Base-by-base conservation (phyloP, 2,888 invertebrate species). In the Caradrina kadenii region DNA sequence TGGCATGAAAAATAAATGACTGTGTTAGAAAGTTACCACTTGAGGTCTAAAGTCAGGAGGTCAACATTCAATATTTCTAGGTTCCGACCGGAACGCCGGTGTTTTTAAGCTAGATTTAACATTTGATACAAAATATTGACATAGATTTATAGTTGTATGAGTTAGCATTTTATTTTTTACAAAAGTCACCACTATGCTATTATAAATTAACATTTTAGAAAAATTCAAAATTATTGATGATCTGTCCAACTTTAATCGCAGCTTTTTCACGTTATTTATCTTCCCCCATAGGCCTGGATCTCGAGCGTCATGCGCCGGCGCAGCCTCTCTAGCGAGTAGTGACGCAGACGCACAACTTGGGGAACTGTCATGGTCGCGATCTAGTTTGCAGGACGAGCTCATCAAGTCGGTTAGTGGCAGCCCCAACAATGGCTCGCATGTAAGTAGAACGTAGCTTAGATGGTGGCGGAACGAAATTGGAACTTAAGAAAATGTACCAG, bases 301-400 rank as follows among this genome's bases (percentile, higher is more conserved):
- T 86, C 89, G 96, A 85, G 93, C 96, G 87, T 91, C 96, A 93
- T 93, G 97, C 97, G 94, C 97, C 92, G 97, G 97, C 85, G 95
- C 94, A 66, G 96, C 96, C 61, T 96, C 96, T 49, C 89, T 96
- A 35, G 96, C 96, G 21, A 96, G 96, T 87, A 96, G 95, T 85
- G 96, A 96, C 69, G 92, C 96, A 50, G 96, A 96, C 86, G 95
- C 90, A 19, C 91, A 93, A 85, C 92, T 96, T 81, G 91, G 96
- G 50, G 96, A 97, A 83, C 93, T 96, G 56, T 96, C 97, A 53
- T 97, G 97, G 96, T 97, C 97, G 15, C 96, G 97, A 26, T 96
- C 96, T 77, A 97, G 97, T 35, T 92, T 97, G 72, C 97, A 97
- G 91, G 97, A 97, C 87, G 97, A 97, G 89, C 96, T 97, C 83